Evolutionary conservation across 2,888 invertebrate species (phyloP), one percentile per base, ranked within the genome.

Genomic region (Idaea straminata): DNA sequence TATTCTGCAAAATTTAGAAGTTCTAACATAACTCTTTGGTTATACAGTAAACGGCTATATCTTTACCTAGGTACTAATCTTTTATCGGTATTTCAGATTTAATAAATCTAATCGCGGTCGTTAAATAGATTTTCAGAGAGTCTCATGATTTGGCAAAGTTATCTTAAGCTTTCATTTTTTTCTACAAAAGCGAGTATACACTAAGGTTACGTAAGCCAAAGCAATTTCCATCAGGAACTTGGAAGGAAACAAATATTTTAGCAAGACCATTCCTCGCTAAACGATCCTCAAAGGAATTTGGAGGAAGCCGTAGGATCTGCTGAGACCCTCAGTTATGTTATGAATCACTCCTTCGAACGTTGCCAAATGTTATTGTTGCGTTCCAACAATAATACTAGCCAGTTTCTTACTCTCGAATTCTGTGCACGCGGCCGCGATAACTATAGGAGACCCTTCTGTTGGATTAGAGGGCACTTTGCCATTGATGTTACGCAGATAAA

Each of bases 321-420:
- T 38, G 62, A 16, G 64, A 61, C 68, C 71, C 72, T 72, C 67
- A 72, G 68, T 66, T 66, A 75, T 76, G 68, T 66, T 66, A 75
- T 76, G 77, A 74, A 72, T 77, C 75, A 74, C 72, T 47, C 61
- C 65, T 64, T 62, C 59, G 65, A 66, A 66, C 57, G 58, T 70
- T 74, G 74, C 73, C 77, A 76, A 80, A 76, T 75, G 70, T 69
- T 76, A 74, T 72, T 70, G 68, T 69, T 63, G 62, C 61, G 65
- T 69, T 68, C 68, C 72, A 71, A 65, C 66, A 70, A 72, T 67
- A 70, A 72, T 69, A 74, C 64, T 71, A 68, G 68, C 65, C 63
- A 47, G 64, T 68, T 67, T 61, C 62, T 61, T 64, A 63, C 66
- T 64, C 61, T 62, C 60, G 66, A 70, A 71, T 66, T 65, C 68